phyloP scores from a whole-genome alignment of 2,888 invertebrate species.

The Phasia obesa region DNA sequence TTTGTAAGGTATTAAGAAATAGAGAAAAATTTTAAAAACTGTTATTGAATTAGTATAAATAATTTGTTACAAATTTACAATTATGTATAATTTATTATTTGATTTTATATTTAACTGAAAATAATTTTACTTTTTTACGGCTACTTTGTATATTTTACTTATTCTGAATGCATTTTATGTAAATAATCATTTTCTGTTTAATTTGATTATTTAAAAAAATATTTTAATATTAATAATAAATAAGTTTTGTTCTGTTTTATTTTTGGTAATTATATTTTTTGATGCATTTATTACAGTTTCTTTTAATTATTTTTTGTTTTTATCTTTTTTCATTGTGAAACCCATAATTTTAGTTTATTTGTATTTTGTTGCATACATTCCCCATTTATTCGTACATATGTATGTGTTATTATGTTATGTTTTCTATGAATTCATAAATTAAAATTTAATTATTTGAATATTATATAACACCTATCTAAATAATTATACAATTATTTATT shows the following conservation, averaged over 20 bases:
- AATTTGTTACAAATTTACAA: slow-evolving; percentile 68
- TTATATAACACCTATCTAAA: slow-evolving; percentile 66
- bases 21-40: slow-evolving; percentile 33
- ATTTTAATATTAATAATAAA: not conserved
- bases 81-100: not conserved
- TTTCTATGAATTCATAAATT: slow-evolving; percentile 23
- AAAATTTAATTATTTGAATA: slow-evolving; percentile 13
- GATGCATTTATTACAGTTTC: slow-evolving; percentile 28
- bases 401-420: slow-evolving; percentile 26
- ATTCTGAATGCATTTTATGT: slow-evolving; percentile 23
- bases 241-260: slow-evolving; percentile 8
- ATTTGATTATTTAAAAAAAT: slow-evolving; percentile 26
- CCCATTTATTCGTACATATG: slow-evolving; percentile 2
- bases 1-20: slow-evolving; percentile 24
- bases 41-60: slow-evolving; percentile 25
- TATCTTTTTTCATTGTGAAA: slow-evolving; percentile 53
- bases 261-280: slow-evolving; percentile 17
- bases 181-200: slow-evolving; percentile 41
- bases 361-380: slow-evolving; percentile 42
- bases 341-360: slow-evolving; percentile 69
- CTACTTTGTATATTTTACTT: slow-evolving; percentile 22
- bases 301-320: slow-evolving; percentile 36
- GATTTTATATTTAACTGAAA: slow-evolving; percentile 11
- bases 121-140: not conserved
- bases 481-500: slow-evolving; percentile 50